Conservation (phyloP, 1,140 invertebrate species). For the Rhynchophorus ferrugineus region DNA sequence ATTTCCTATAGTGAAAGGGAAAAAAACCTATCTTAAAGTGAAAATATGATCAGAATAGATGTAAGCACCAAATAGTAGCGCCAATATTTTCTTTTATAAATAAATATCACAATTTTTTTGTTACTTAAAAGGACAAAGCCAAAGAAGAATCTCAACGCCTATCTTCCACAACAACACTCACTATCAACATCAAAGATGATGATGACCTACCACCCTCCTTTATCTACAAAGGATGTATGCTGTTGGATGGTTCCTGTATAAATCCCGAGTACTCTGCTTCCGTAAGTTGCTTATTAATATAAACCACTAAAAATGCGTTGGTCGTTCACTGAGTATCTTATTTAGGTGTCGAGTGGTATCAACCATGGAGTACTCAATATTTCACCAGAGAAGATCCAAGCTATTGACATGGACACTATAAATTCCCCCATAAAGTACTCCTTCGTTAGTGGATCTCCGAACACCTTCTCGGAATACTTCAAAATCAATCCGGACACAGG, state of each 20-base stretch:
- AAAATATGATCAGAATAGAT: too few species aligned
- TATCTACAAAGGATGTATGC: conserved; percentile 72
- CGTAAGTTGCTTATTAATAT: too few species aligned
- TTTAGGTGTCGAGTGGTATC: conserved; percentile 68
- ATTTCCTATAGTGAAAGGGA: too few species aligned
- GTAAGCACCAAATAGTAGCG: too few species aligned
- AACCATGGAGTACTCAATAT: conserved; percentile 74
- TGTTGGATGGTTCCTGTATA: conserved; percentile 70
- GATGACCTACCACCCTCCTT: conserved; percentile 85
- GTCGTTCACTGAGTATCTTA: conserved; percentile 1
- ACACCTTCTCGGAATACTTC: conserved; percentile 72
- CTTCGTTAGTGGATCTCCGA: conserved; percentile 70
- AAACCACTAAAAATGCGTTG: not conserved
- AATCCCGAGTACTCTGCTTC: conserved; percentile 73
- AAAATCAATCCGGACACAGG: conserved; percentile 73
- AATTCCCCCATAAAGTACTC: conserved; percentile 72
- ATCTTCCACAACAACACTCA: conserved; percentile 75
- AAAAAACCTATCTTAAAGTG: too few species aligned
- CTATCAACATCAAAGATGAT: conserved; percentile 77
- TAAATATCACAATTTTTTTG: not conserved
- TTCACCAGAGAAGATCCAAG: conserved; percentile 80
- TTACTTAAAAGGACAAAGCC: conserved; percentile 64
- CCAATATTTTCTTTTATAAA: too few species aligned
- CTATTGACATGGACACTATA: conserved; percentile 80
- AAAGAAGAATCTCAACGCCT: conserved; percentile 64